Percentiles rank a stretch among this genome's conserved stretches.
Conservation (phyloP, 2,113 vertebrate species). For the Phylloscopus whistleri region DNA sequence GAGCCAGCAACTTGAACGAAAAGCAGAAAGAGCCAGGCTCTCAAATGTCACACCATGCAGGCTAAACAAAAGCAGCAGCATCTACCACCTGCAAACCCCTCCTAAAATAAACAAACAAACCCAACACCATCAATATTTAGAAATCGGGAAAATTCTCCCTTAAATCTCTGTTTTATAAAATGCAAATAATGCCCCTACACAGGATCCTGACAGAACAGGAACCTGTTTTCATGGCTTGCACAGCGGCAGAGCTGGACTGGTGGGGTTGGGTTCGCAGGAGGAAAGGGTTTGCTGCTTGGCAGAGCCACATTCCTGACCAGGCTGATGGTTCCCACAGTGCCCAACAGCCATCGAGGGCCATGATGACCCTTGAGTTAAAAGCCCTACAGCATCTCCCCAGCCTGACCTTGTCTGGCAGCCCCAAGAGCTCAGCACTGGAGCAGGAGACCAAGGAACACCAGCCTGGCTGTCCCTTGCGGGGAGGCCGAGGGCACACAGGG, state of each 20-base stretch:
- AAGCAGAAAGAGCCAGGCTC: neutral
- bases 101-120: neutral
- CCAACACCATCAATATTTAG: fast-evolving
- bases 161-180: neutral
- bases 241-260: neutral
- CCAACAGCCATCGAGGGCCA: neutral
- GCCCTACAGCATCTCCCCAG: neutral
- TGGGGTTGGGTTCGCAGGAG: neutral
- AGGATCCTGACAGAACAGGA: neutral
- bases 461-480: fast-evolving
- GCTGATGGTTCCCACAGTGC: neutral
- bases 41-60: constrained; percentile 4
- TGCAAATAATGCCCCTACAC: neutral
- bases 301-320: neutral
- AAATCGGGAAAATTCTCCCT: neutral
- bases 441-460: neutral
- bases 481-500: neutral
- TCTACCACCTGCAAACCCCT: constrained; percentile 6
- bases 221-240: neutral
- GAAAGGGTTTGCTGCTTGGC: neutral
- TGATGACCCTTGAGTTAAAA: neutral
- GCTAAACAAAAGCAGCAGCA: constrained; percentile 19
- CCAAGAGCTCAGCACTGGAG: neutral
- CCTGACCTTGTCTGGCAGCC: neutral
- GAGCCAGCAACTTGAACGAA: neutral